Base-by-base conservation (phyloP, 2,113 vertebrate genomes). In the Daphoenositta chrysoptera region DNA sequence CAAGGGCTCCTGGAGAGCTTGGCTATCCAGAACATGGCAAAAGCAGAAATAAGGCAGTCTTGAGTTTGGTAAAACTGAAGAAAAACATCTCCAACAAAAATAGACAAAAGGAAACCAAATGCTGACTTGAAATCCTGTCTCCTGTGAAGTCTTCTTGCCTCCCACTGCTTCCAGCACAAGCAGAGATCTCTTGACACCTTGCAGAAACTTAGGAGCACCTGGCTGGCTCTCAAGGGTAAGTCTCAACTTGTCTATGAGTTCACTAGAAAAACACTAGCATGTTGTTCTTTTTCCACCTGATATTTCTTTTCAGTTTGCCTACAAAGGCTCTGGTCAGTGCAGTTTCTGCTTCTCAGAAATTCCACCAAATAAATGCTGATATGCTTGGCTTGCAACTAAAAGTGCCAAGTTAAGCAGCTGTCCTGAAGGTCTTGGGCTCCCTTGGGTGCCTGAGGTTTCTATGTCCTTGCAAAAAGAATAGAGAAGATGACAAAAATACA, bases 361-460 rank as follows among this genome's bases (percentile, higher is more conserved):
- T 73, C 48, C 39, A 82, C 57, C 22, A 89, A 53, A 50, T 20
- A 64, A 92, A 71, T 72, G 47, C 73, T 91, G 68, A 68, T 58
- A 83, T 27, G 33, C 89, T 94, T 63, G 69, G 68, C 37, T 90
- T 94, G 76, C 88, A 88, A 77, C 4, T 83, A 58, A n/a, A 93
- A 85, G 30, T 80, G 88, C 82, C 63, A 94, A 94, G 71, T 94
- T 77, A 95, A 94, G 82, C 88, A 93, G 50, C 47, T 90, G 30
- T 93, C 71, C 75, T 92, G 64, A 96, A 86, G 75, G 56, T 88
- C 79, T 73, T 71, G 26, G 9, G 8, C 27, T 96, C 90, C 50
- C 68, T 71, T 86, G 88, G 60, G 92, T 95, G 63, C 54, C 54
- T 94, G 89, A 87, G 95, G 81, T 94, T 95, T 96, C 42, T 70